A percentile compares a stretch with the other conserved stretches of the same genome.
Conservation (phyloP, 2,797 vertebrate genomes). For the Diplodus puntazzo region DNA sequence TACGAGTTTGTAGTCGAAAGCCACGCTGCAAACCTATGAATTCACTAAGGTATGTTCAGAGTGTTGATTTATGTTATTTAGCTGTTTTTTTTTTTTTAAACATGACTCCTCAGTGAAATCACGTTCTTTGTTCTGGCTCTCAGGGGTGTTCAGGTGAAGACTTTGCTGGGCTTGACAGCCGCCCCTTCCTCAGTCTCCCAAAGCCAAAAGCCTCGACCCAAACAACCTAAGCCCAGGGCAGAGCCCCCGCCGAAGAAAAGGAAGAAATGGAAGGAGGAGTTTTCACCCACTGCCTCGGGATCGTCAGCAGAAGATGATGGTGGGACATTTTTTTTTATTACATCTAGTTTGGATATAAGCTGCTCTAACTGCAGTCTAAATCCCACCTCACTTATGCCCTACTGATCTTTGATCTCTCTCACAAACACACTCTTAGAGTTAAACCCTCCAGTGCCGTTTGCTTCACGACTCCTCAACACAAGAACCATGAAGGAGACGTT, state of each 20-base stretch:
- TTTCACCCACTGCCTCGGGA: slow-evolving; percentile 89
- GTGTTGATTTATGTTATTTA: neutral
- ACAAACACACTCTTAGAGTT: slow-evolving; percentile 80
- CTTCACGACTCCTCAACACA: slow-evolving; percentile 93
- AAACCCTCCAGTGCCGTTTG: slow-evolving; percentile 88
- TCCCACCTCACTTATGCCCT: neutral
- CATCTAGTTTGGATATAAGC: neutral
- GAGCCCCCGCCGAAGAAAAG: slow-evolving; percentile 99
- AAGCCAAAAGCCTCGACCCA: slow-evolving; percentile 90
- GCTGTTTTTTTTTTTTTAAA: fast-evolving
- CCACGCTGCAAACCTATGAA: slow-evolving; percentile 94
- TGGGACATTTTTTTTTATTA: slow-evolving; percentile 72
- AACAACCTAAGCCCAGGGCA: slow-evolving; percentile 91
- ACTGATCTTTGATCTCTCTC: slow-evolving; percentile 4
- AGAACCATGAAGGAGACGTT: slow-evolving; percentile 98
- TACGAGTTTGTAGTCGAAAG: slow-evolving; percentile 96
- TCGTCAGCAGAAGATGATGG: slow-evolving; percentile 93
- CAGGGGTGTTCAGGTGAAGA: slow-evolving; percentile 86
- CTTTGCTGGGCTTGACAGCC: slow-evolving; percentile 86
- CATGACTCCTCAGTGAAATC: neutral
- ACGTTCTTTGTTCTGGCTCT: slow-evolving; percentile 20
- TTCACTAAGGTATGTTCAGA: slow-evolving; percentile 87
- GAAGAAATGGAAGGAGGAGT: slow-evolving; percentile 98
- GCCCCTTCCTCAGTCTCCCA: slow-evolving; percentile 67
- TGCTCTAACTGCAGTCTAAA: neutral